Evolutionary conservation across 1,140 invertebrate species (phyloP), one percentile per base, ranked within the genome.

Genomic region (Leptonema lineaticorne): DNA sequence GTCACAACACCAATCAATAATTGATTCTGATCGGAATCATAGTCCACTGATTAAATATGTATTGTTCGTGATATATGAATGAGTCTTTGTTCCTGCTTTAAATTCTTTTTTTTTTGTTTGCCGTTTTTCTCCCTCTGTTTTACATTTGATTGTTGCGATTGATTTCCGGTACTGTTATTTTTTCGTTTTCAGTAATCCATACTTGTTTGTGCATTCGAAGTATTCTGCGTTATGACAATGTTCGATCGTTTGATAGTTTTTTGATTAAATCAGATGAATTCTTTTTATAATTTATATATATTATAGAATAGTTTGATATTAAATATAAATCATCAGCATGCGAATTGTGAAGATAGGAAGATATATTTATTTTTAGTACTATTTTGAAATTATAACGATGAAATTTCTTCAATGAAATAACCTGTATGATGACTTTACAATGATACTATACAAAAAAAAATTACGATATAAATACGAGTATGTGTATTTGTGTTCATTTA

Each of bases 1-100:
- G 30, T 33, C 30, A 11, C 5, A 33, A 33, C 30, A 33, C 30
- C 30, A 6, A 5, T 11, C 30, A 6, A 5, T 11, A 22, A 50
- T 50, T 24, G 50, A 53, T 53, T 53, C 50, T 26, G 22, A 53
- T 53, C 50, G 50, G 50, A 53, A 53, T 48, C 46, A 2, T 41
- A 41, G 2, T 20, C n/a, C 50, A 14, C 3, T 29, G 57, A 59
- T 59, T 59, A 59, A 59, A 59, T 7, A 27, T 22, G 28, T 20
- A 57, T 57, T 57, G 53, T 57, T 57, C 24, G 22, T 14, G 14
- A 30, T 29, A 33, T 14, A 29, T 59, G 28, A 59, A 59, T 59
- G 57, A 29, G 14, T 9, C 57, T 18, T 59, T 59, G 57, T 59
- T 59, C 28, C 28, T 24, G 11, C 22, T n/a, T 16, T 18, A 26